Evolutionary conservation across 2,888 invertebrate species (phyloP).

Genomic region (Lacanobia oleracea): DNA sequence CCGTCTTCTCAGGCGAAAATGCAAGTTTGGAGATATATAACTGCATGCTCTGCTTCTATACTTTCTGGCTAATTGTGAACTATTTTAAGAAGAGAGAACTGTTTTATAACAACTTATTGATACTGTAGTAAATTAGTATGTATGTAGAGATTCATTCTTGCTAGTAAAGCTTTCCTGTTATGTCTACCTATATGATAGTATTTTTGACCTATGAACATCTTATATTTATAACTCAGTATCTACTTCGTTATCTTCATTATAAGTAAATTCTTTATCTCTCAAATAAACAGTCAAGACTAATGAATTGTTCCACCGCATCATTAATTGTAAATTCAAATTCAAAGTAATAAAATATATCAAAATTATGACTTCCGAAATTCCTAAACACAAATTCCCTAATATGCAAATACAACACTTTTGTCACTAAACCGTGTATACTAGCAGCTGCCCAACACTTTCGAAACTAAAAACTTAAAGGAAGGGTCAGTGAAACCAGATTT

Average conservation of each 20-base stretch:
- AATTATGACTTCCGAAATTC: slow-evolving; percentile 54
- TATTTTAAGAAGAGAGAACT: background rate
- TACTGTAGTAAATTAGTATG: background rate
- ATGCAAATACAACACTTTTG: slow-evolving; percentile 69
- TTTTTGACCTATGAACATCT: background rate
- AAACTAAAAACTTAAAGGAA: slow-evolving; percentile 85
- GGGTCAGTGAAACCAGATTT: slow-evolving; percentile 89
- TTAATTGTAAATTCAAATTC: slow-evolving; percentile 28
- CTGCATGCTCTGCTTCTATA: no score
- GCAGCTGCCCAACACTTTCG: slow-evolving; percentile 80
- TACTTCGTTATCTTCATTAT: background rate
- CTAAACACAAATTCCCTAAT: slow-evolving; percentile 63
- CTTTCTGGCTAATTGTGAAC: background rate
- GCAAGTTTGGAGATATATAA: no score
- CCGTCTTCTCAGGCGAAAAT: no score
- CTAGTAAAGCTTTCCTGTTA: background rate
- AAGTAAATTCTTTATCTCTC: background rate
- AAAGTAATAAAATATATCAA: slow-evolving; percentile 45
- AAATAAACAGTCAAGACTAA: background rate
- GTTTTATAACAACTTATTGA: background rate
- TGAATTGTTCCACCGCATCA: background rate
- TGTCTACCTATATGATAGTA: no score
- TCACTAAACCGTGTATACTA: slow-evolving; percentile 75
- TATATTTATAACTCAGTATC: background rate
- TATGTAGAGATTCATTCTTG: no score